A percentile compares a stretch with the other conserved stretches of the same genome.
Evolutionary conservation across 1,140 invertebrate genomes (phyloP).

Genomic region (Bacillus rossius): DNA sequence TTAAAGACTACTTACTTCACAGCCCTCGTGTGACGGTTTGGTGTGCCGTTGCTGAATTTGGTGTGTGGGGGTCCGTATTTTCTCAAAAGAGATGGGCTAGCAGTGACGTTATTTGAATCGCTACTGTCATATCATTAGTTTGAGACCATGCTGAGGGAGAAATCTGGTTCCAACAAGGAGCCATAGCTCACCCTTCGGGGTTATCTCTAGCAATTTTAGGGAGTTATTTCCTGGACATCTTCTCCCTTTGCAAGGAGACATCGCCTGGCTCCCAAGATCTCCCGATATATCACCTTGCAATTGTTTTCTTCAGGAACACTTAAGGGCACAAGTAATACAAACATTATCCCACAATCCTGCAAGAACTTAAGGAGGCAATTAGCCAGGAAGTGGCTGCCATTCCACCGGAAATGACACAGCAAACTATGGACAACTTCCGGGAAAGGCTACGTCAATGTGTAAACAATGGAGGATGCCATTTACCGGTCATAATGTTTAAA

Average conservation of each 20-base stretch:
- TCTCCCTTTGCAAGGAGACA: slow-evolving; percentile 11
- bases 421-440: slow-evolving; percentile 7
- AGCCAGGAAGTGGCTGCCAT: slow-evolving; percentile 2
- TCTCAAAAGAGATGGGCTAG: background rate
- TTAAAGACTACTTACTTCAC: slow-evolving; percentile 10
- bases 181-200: background rate
- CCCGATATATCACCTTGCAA: slow-evolving; percentile 1
- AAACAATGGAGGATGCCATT: too few species aligned
- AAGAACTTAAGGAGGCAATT: slow-evolving; percentile 7
- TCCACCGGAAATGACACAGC: slow-evolving; percentile 9
- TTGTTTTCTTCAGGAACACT: slow-evolving; percentile 9
- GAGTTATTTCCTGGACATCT: background rate
- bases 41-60: slow-evolving; percentile 7
- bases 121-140: slow-evolving; percentile 21
- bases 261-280: slow-evolving; percentile 2
- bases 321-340: slow-evolving; percentile 7
- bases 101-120: slow-evolving; percentile 22
- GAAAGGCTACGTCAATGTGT: slow-evolving; percentile 9
- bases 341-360: slow-evolving; percentile 2
- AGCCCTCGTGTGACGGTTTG: slow-evolving; percentile 13
- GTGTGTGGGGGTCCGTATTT: slow-evolving; percentile 11
- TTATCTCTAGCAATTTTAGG: background rate
- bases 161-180: slow-evolving; percentile 13
- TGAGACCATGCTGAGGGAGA: slow-evolving; percentile 2
- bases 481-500: too few species aligned